Percentiles rank a stretch among this genome's conserved stretches.
Evolutionary conservation across 2,888 invertebrate species (phyloP).

Genomic region (Petrophora chlorosata): DNA sequence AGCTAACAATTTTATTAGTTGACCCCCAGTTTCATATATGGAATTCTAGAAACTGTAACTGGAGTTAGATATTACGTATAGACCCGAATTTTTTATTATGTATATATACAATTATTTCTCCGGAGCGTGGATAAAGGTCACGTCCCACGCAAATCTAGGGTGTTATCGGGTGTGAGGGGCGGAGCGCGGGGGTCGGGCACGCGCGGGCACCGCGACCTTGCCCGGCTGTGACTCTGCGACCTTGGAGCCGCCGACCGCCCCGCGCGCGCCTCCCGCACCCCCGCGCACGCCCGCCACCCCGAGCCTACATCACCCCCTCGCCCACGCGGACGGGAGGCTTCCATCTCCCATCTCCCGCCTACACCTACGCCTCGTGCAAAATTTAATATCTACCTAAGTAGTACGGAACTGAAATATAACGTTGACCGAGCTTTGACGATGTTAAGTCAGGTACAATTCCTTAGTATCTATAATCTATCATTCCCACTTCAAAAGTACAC

Average conservation of each 20-base stretch:
- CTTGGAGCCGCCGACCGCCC: conserved; percentile 70
- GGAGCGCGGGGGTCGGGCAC: conserved; percentile 63
- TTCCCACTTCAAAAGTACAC: not conserved
- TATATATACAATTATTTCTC: conserved; percentile 80
- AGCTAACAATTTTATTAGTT: too few species aligned
- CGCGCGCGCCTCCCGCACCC: conserved; percentile 35
- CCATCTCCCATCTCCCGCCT: conserved; percentile 50
- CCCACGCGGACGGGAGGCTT: conserved; percentile 55
- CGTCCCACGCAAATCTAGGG: conserved; percentile 79
- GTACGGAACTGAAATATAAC: conserved; percentile 51
- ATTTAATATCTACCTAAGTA: conserved; percentile 63
- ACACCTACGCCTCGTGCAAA: conserved; percentile 72
- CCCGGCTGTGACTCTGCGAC: conserved; percentile 84
- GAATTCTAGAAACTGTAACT: conserved; percentile 2
- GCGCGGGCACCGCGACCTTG: conserved; percentile 82
- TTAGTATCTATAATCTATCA: too few species aligned
- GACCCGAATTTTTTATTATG: conserved; percentile 67
- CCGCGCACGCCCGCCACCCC: conserved; percentile 36
- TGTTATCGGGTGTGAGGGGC: conserved; percentile 65
- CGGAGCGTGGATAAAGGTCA: conserved; percentile 81
- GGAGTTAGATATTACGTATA: conserved; percentile 49
- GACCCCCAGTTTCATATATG: not conserved
- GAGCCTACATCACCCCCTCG: conserved; percentile 46
- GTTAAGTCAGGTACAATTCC: too few species aligned
- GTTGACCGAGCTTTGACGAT: conserved; percentile 35